These are phyloP conservation scores for Monopis laevigella DNA, from an alignment of 2,888 invertebrate species.

Conservation along the genomic window DNA sequence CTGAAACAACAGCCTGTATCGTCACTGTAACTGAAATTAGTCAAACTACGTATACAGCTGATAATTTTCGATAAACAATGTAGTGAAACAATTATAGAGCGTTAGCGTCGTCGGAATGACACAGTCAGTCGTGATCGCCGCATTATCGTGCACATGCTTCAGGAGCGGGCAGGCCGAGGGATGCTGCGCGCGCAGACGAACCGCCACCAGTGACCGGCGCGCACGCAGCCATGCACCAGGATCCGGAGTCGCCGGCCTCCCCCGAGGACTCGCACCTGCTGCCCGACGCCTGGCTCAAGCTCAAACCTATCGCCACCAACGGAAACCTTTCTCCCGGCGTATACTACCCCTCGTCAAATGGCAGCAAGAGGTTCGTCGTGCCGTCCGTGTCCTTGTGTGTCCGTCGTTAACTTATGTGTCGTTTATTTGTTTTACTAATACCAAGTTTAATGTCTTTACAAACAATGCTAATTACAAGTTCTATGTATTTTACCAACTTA, in stretches of 20 bases:
- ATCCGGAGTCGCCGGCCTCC: constrained; percentile 52
- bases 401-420: too few species aligned
- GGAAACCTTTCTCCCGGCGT: constrained; percentile 60
- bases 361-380: constrained; percentile 61
- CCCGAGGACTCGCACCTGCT: constrained; percentile 59
- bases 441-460: not conserved
- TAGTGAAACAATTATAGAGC: constrained; percentile 60
- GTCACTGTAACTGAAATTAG: constrained; percentile 14
- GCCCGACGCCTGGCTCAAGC: constrained; percentile 60
- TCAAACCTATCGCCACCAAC: constrained; percentile 46
- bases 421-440: too few species aligned
- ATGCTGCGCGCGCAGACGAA: constrained; percentile 39
- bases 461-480: not conserved
- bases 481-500: not conserved
- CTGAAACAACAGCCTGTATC: constrained; percentile 38
- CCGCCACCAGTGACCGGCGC: constrained; percentile 35
- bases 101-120: constrained; percentile 35
- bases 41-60: constrained; percentile 27
- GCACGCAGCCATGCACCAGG: constrained; percentile 44
- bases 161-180: constrained; percentile 42
- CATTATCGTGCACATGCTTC: constrained; percentile 64
- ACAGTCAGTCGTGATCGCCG: constrained; percentile 57
- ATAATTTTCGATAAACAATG: constrained; percentile 58
- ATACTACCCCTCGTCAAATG: constrained; percentile 45
- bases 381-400: constrained; percentile 46